Base-by-base conservation (phyloP, 2,113 vertebrate species). In the Dasypus novemcinctus region DNA sequence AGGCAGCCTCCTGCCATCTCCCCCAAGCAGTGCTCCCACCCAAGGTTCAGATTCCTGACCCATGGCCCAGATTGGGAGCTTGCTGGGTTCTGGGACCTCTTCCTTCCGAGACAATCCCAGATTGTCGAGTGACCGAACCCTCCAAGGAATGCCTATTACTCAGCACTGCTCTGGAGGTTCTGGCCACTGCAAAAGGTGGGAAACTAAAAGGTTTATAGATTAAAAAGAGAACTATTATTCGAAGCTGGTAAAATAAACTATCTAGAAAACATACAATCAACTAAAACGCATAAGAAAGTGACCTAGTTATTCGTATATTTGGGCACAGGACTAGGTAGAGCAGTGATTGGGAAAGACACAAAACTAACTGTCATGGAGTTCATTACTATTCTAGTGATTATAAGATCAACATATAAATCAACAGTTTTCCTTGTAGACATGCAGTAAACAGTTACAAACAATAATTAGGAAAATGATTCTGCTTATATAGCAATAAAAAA, bases 211-310 rank as follows among this genome's bases (percentile, higher is more conserved):
- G 15, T 33, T 64, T 88, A 59, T 8, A 49, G 8, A 41, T 31
- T 94, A 36, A 84, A 84, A 94, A 74, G 66, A 41, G 69, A 27
- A 87, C 46, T 80, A 63, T 76, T 92, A n/a, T 94, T 92, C 69
- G 68, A 90, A 86, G 68, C 61, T 54, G n/a, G 46, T 68, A 69
- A 71, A 13, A 46, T 82, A 80, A 86, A 86, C 36, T 61, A 54
- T n/a, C 23, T 36, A 61, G 31, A 49, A 43, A 27, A 92, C 23
- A 92, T 13, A 49, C 61, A 87, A 52, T n/a, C 14, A 74, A 21
- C 20, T 43, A 33, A 52, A 78, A 86, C 71, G 6, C 25, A 10
- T 38, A 66, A 84, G 12, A 84, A 68, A 54, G 20, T 68, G 71
- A 38, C 46, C 14, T 64, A 41, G 38, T 49, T 72, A 83, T 14